Base-by-base conservation (phyloP, 2,797 vertebrate species). In the Danionella dracula region DNA sequence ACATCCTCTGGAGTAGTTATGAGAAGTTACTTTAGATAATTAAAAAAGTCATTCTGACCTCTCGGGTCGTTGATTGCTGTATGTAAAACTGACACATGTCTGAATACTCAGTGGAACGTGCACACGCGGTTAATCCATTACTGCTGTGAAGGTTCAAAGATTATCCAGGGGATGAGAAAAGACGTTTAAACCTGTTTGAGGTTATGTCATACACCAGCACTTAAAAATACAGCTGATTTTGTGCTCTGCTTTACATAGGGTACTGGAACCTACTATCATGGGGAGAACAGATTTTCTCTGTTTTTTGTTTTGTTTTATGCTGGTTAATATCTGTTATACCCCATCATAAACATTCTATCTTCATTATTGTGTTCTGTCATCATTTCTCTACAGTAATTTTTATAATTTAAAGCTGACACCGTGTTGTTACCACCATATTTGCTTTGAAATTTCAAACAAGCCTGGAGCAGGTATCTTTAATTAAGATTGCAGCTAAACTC, bases 111-210 rank as follows among this genome's bases (percentile, higher is more conserved):
- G 62, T 17, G 38, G 23, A 59, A 76, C 73, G 12, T 60, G 57
- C 7, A 6, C 16, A 4, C 27, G 48, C 17, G 19, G 21, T 20
- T 69, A 51, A 35, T 46, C 74, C 70, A 23, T 41, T 19, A n/a
- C 21, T 38, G 8, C 10, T 11, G 27, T 50, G 4, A 4, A 27
- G 2, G 45, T 1, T 10, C 21, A 5, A 1, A 53, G 76, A 81
- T 80, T 77, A 84, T 69, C 60, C 49, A 5, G 57, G 61, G 60
- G 78, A 68, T 83, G 65, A 66, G 70, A 40, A 46, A 58, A 63
- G 40, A 62, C 49, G 75, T 72, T 17, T 63, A 63, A 74, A 66
- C 37, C 54, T 13, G 34, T 10, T 16, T 8, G 7, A 11, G 23
- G 27, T 54, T 74, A 15, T 1, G 3, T 70, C 69, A 67, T 21